Percentiles rank a stretch among this genome's conserved stretches.
These are phyloP conservation scores for Nothobranchius furzeri DNA, from an alignment of 2,113 vertebrate species.

Conservation along the genomic window DNA sequence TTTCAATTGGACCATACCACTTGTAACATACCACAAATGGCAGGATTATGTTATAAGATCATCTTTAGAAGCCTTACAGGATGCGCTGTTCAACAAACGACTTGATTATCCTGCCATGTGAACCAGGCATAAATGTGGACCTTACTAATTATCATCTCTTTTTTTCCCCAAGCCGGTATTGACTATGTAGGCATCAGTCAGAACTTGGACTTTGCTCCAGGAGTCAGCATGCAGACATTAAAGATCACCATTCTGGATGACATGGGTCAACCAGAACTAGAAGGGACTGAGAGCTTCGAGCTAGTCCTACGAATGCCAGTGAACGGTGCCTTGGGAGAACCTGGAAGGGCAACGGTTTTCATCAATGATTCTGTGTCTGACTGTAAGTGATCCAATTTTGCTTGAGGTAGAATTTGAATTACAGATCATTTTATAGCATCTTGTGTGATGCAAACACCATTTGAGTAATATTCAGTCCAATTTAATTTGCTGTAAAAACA, in stretches of 20 bases:
- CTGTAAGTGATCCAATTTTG: constrained; percentile 79
- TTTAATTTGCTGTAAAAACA: background rate
- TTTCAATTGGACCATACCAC: too few species aligned
- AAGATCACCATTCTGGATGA: constrained; percentile 90
- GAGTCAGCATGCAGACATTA: constrained; percentile 87
- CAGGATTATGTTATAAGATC: too few species aligned
- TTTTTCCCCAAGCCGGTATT: constrained; percentile 80
- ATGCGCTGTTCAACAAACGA: too few species aligned
- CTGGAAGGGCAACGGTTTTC: constrained; percentile 82
- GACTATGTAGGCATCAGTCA: constrained; percentile 94
- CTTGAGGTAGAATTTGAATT: background rate
- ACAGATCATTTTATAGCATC: background rate
- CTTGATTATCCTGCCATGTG: too few species aligned
- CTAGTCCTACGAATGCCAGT: constrained; percentile 88
- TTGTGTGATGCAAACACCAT: too few species aligned
- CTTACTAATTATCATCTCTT: background rate
- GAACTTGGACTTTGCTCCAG: constrained; percentile 91
- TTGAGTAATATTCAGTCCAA: background rate
- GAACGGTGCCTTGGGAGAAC: constrained; percentile 88
- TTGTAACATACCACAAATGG: too few species aligned
- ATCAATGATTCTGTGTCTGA: constrained; percentile 93
- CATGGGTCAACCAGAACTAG: constrained; percentile 88
- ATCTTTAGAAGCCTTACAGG: too few species aligned
- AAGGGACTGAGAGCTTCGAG: constrained; percentile 90
- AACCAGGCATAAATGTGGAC: too few species aligned